Base-by-base conservation (phyloP, 2,888 invertebrate genomes). In the Leptinotarsa haldemani region DNA sequence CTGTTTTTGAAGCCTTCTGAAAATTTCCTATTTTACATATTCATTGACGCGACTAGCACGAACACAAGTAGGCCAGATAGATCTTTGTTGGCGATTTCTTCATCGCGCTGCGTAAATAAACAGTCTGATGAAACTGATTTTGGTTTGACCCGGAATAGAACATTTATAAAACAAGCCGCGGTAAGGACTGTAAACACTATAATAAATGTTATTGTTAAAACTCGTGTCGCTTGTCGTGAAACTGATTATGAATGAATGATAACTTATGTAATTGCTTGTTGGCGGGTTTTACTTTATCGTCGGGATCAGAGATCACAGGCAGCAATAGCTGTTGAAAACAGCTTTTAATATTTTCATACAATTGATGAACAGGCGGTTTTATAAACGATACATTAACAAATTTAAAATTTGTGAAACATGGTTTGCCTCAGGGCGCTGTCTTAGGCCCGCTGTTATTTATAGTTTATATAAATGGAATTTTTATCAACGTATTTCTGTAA, bases 111-210 rank as follows among this genome's bases (percentile, higher is more conserved):
- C 15, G 56, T 58, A 68, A 68, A 68, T 68, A 68, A 68, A 68
- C 46, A 56, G 56, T 56, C 18, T 68, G 53, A 47, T 68, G 56
- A 53, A 68, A 56, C 68, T 15, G 20, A 68, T 68, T 68, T 4
- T 20, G 67, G 58, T 56, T 58, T 68, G 68, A 68, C 68, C 68
- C 56, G 68, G 68, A 68, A 68, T 56, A 22, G 56, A 56, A 68
- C 56, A 56, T 68, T 68, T 68, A 58, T 56, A 5, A 68, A 68
- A 68, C 68, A 68, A 47, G n/a, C 20, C 30, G 30, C 22, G 53
- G 56, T 47, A 46, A n/a, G 56, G 20, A 68, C 18, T 68, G 68
- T 58, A 25, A 20, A 30, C 56, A 18, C 1, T 66, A 46, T 18
- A 50, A 66, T 66, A 50, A 66, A 16, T 20, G 20, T 30, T 40